Evolutionary conservation across 2,113 vertebrate species (phyloP).

Genomic region (Callipepla squamata): DNA sequence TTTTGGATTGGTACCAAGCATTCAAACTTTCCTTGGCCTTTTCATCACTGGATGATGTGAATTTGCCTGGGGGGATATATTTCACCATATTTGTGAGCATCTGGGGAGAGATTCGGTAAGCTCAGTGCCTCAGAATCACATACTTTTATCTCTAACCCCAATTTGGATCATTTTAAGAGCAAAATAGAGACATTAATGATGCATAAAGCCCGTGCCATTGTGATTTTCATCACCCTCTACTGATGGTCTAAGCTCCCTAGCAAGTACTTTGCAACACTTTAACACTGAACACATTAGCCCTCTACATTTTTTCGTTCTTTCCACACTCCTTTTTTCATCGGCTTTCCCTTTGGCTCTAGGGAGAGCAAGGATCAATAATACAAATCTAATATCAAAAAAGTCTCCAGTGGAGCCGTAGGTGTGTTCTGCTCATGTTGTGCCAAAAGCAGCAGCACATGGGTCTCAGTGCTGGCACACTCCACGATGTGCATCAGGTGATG

Average conservation of each 20-base stretch:
- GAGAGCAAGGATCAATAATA: slow-evolving; percentile 63
- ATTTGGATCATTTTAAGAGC: neutral
- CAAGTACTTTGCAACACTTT: slow-evolving; percentile 14
- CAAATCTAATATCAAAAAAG: slow-evolving; percentile 68
- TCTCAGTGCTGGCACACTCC: neutral
- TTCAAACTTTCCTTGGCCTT: slow-evolving; percentile 31
- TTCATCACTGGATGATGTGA: neutral
- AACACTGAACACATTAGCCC: slow-evolving; percentile 6
- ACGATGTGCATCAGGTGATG: neutral
- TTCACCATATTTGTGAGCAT: neutral
- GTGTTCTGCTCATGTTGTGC: rapidly evolving
- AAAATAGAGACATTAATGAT: neutral
- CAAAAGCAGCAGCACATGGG: neutral
- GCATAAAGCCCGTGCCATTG: neutral
- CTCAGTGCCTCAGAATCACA: neutral
- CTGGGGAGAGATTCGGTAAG: neutral
- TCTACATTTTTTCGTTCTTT: slow-evolving; percentile 58
- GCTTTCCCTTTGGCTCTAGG: slow-evolving; percentile 27
- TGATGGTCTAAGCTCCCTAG: neutral
- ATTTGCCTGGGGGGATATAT: neutral
- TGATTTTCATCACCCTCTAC: slow-evolving; percentile 2
- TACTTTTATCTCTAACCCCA: neutral
- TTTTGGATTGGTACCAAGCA: neutral
- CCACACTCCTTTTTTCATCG: slow-evolving; percentile 31
- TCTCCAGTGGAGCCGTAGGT: neutral